These are phyloP conservation scores for Macaria notata DNA, from an alignment of 2,888 invertebrate species.

Conservation along the genomic window DNA sequence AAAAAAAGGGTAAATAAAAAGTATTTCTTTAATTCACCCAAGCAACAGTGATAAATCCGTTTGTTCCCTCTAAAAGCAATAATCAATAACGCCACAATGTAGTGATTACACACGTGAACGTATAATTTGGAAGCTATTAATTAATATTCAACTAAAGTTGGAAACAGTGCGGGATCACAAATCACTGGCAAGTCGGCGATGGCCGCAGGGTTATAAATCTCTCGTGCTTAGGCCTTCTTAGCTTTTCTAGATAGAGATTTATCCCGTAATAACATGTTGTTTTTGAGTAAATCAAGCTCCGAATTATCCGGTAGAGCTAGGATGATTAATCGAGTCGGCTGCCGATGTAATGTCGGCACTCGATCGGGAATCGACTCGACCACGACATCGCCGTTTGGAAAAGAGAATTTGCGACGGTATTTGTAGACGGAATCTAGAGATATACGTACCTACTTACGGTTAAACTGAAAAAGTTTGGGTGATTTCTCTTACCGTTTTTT, in stretches of 20 bases:
- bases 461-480: too few species aligned
- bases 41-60: slow-evolving; percentile 55
- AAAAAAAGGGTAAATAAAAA: background rate
- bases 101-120: slow-evolving; percentile 68
- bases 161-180: slow-evolving; percentile 74
- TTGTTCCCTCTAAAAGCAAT: slow-evolving; percentile 64
- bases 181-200: slow-evolving; percentile 72
- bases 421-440: too few species aligned
- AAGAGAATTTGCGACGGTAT: slow-evolving; percentile 2
- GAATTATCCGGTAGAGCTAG: slow-evolving; percentile 80
- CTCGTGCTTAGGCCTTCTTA: slow-evolving; percentile 80
- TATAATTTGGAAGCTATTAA: slow-evolving; percentile 77
- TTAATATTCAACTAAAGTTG: slow-evolving; percentile 79
- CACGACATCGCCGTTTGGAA: slow-evolving; percentile 11
- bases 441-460: too few species aligned
- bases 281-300: slow-evolving; percentile 81
- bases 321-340: slow-evolving; percentile 76
- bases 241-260: slow-evolving; percentile 83
- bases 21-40: slow-evolving; percentile 30
- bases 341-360: slow-evolving; percentile 65
- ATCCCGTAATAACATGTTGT: slow-evolving; percentile 81
- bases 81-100: slow-evolving; percentile 66
- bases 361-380: slow-evolving; percentile 11
- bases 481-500: too few species aligned
- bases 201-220: slow-evolving; percentile 74